phyloP scores from a whole-genome alignment of 2,888 invertebrate species.

The Agrochola circellaris region DNA sequence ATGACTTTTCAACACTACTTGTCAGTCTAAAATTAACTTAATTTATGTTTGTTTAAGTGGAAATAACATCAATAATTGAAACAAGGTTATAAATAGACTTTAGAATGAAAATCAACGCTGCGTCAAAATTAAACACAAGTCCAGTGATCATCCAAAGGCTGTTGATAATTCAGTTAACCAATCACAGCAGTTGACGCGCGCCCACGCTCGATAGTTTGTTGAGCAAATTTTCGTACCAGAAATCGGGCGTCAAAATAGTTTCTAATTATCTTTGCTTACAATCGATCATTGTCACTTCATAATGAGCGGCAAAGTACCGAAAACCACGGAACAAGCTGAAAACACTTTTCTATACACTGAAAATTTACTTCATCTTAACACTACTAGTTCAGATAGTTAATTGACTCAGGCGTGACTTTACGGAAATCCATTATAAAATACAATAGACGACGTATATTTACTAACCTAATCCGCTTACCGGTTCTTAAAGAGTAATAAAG shows the following conservation, averaged over 20 bases:
- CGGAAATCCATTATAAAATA: too few relatives aligned
- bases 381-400: conserved; percentile 5
- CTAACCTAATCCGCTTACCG: too few relatives aligned
- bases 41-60: too few relatives aligned
- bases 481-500: too few relatives aligned
- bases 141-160: neutral
- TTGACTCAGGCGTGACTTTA: too few relatives aligned
- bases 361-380: neutral
- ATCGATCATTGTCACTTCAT: neutral
- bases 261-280: too few relatives aligned
- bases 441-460: too few relatives aligned
- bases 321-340: neutral
- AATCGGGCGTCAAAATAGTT: neutral
- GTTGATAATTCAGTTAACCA: neutral
- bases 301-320: neutral
- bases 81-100: too few relatives aligned
- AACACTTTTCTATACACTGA: neutral
- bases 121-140: neutral
- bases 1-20: too few relatives aligned
- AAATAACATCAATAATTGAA: too few relatives aligned
- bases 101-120: neutral
- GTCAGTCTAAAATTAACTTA: too few relatives aligned
- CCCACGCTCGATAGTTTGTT: neutral
- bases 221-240: neutral
- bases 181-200: too few relatives aligned